Conservation (phyloP, 2,113 vertebrate species). For the Maccullochella peelii region DNA sequence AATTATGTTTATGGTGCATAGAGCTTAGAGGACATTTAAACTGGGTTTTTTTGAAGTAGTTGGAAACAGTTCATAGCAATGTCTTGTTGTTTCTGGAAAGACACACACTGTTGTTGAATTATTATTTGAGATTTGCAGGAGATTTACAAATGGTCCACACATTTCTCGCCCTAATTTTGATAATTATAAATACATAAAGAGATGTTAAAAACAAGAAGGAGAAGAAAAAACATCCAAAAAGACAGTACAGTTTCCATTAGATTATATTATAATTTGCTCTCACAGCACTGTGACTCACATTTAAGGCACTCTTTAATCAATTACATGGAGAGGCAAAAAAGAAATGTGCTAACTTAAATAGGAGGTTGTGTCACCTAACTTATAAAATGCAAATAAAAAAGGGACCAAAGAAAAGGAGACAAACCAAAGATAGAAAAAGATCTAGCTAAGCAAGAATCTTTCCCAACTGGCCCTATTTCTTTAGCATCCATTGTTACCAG, state of each 20-base stretch:
- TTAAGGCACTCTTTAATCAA: not conserved
- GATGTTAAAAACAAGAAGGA: not conserved
- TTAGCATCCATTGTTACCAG: not conserved
- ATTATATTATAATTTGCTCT: not conserved
- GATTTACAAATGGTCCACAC: no score
- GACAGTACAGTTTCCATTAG: not conserved
- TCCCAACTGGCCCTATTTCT: not conserved
- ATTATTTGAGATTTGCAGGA: not conserved
- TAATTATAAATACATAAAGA: not conserved
- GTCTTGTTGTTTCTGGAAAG: not conserved
- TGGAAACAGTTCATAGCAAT: no score
- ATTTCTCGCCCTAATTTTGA: not conserved
- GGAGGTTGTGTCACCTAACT: not conserved
- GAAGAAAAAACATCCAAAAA: not conserved
- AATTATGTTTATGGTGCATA: not conserved
- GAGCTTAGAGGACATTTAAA: no score
- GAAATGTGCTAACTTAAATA: not conserved
- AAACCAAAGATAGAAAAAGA: not conserved
- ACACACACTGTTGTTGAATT: not conserved
- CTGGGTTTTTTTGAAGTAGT: no score
- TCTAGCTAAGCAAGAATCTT: not conserved
- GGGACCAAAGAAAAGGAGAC: not conserved
- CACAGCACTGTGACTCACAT: not conserved
- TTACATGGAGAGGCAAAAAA: not conserved
- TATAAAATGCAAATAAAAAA: not conserved